Evolutionary conservation across 1,140 invertebrate species (phyloP), one percentile per base, ranked within the genome.

Genomic region (Diprion similis): DNA sequence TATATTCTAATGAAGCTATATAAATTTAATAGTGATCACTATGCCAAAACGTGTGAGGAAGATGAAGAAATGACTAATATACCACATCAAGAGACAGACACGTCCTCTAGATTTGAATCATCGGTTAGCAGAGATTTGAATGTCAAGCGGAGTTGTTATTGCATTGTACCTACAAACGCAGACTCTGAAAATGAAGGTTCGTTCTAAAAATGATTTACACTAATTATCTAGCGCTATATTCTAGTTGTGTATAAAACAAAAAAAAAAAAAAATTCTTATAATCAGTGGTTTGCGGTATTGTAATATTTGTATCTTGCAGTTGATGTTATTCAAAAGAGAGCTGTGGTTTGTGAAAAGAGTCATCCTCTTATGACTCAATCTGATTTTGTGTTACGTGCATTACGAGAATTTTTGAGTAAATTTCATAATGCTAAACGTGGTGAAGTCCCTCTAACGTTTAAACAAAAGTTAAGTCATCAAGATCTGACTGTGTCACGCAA

Each of bases 321-420:
- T 17, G 51, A 59, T 59, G 11, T 59, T 17, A 15, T 15, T 6
- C 51, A 37, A 46, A 37, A 70, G 46, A 45, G 37, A 71, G 66
- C 65, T 37, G 70, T 77, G 2, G 74, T 17, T 1, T 88, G 87
- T 67, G 75, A 83, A 8, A 78, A 79, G 71, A 84, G 84, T 18
- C 91, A 92, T 75, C 85, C 89, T n/a, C 79, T 92, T 45, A 82
- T 89, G 59, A 91, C 92, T 77, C 89, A 91, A 78, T 85, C 90
- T 0, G 83, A 86, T 0, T 84, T 89, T 64, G 89, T 92, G 7
- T 82, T 91, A 45, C 87, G 72, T 78, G 89, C 86, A 68, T 83
- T 89, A 69, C 88, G 84, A 76, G 87, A 90, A 73, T 91, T 91
- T 70, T 80, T 89, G 4, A 79, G 80, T 15, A 86, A 85, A 69